A percentile compares a stretch with the other conserved stretches of the same genome.
These are phyloP conservation scores for Gila robusta DNA, from an alignment of 2,797 vertebrate species.

Conservation along the genomic window DNA sequence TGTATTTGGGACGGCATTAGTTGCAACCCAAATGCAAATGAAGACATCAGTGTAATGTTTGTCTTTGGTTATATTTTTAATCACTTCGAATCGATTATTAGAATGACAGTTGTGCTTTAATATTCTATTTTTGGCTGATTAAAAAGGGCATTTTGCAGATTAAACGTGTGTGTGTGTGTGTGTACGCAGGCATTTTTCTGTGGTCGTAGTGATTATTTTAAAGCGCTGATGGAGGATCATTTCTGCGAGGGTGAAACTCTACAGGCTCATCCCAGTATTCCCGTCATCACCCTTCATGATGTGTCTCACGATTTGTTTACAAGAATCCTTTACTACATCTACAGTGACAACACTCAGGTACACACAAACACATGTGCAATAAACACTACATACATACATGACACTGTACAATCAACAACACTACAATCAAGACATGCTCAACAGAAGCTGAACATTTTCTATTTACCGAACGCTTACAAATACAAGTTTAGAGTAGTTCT, in stretches of 20 bases:
- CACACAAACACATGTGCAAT: background rate
- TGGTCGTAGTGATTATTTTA: constrained; percentile 97
- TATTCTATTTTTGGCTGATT: constrained; percentile 5
- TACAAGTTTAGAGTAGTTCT: background rate
- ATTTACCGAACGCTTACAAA: background rate
- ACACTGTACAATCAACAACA: too few relatives aligned
- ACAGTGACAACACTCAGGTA: constrained; percentile 93
- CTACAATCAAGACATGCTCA: background rate
- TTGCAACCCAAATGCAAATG: background rate
- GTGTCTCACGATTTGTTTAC: constrained; percentile 91
- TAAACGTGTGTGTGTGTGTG: constrained; percentile 37
- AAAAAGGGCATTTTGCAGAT: background rate
- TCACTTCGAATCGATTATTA: background rate
- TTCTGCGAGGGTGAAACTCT: constrained; percentile 91
- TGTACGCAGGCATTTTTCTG: constrained; percentile 91
- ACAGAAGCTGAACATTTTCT: background rate
- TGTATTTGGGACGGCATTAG: background rate
- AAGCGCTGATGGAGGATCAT: constrained; percentile 93
- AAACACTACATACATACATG: background rate
- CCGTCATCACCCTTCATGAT: constrained; percentile 89
- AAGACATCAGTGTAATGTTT: background rate
- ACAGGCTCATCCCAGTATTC: constrained; percentile 86
- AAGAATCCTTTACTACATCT: constrained; percentile 92
- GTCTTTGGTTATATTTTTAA: background rate
- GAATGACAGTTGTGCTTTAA: background rate